A percentile compares a stretch with the other conserved stretches of the same genome.
phyloP scores from a whole-genome alignment of 2,113 vertebrate species.

The Spilogale gracilis region DNA sequence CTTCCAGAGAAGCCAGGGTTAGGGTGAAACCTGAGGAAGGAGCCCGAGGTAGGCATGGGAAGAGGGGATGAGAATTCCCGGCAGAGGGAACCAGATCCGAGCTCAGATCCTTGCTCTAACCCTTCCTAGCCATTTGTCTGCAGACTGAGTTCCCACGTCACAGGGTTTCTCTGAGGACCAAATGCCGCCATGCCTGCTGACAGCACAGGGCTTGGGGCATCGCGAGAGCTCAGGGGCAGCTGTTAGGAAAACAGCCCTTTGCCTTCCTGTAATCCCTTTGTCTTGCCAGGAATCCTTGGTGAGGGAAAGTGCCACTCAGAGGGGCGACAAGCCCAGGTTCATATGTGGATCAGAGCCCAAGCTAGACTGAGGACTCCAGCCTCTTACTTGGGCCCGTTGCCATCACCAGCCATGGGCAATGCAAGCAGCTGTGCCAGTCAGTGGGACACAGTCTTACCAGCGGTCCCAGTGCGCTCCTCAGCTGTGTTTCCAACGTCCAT shows the following conservation, averaged over 20 bases:
- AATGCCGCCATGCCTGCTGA: neutral
- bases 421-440: neutral
- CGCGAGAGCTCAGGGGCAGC: neutral
- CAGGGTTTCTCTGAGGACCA: neutral
- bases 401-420: neutral
- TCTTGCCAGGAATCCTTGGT: neutral
- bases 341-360: neutral
- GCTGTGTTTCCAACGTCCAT: neutral
- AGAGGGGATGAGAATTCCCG: neutral
- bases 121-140: neutral
- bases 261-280: neutral
- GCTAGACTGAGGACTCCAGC: neutral
- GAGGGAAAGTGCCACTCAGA: constrained; percentile 4
- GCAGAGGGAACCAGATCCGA: neutral
- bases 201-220: neutral
- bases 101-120: neutral
- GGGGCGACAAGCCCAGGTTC: neutral
- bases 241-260: neutral
- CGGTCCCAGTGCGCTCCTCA: neutral
- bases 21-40: neutral
- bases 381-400: neutral
- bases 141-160: neutral
- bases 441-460: neutral
- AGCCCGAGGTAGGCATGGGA: neutral
- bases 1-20: neutral